Percentiles rank a stretch among this genome's conserved stretches.
These are phyloP conservation scores for Drosophila nigricruria DNA, from an alignment of 2,888 invertebrate species.

Conservation along the genomic window DNA sequence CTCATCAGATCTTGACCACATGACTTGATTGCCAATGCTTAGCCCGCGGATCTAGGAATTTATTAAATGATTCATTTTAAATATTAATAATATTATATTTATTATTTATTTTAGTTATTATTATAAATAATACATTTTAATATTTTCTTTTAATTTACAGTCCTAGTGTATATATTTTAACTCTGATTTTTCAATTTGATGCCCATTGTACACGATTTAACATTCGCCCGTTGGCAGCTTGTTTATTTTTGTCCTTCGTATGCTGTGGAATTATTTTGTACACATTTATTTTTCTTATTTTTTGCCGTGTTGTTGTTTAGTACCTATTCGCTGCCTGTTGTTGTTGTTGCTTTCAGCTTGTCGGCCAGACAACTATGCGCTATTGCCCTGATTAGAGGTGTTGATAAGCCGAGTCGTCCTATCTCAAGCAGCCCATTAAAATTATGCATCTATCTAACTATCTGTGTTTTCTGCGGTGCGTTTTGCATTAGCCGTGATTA, in stretches of 20 bases:
- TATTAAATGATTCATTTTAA: too few species aligned
- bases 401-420: constrained; percentile 59
- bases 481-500: constrained; percentile 62
- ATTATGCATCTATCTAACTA: constrained; percentile 60
- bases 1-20: too few species aligned
- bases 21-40: too few species aligned
- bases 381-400: constrained; percentile 65
- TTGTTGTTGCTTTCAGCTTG: constrained; percentile 23
- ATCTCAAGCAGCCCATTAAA: constrained; percentile 44
- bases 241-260: constrained; percentile 68
- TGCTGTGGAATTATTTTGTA: constrained; percentile 72
- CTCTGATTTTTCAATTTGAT: not conserved
- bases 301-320: constrained; percentile 30
- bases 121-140: not conserved
- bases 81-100: too few species aligned
- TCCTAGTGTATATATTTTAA: not conserved
- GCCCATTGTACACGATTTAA: constrained; percentile 41
- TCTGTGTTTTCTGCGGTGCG: constrained; percentile 24
- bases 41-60: too few species aligned
- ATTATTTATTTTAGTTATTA: too few species aligned
- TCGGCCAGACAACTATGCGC: constrained; percentile 54
- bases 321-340: constrained; percentile 53
- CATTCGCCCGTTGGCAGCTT: constrained; percentile 46
- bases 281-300: constrained; percentile 59
- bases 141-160: too few species aligned